Base-by-base conservation (phyloP, 2,888 invertebrate species). In the Neuroscelio doddi region DNA sequence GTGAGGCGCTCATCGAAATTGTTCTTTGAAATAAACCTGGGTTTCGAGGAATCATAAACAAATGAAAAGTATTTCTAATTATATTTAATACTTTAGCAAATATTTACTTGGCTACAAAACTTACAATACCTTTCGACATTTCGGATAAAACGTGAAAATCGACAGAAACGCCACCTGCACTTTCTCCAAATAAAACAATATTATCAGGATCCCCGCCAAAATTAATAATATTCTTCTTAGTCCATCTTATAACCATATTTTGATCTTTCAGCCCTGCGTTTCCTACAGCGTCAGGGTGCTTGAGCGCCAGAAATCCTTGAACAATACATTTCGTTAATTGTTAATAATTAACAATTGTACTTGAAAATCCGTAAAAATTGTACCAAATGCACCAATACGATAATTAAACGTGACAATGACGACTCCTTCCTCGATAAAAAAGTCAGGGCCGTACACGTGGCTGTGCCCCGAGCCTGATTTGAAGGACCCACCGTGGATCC, bases 1-100 rank as follows among this genome's bases (percentile, higher is more conserved):
- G 83, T 0, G 87, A 86, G 0, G 87, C 88, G n/a, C 88, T 88
- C 73, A 88, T 87, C 5, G 87, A 84, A 55, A 89, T 87, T 0
- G 86, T 86, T 80, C 86, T 86, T 61, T 87, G 87, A 58, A 87
- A 89, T 29, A 88, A 75, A 10, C 88, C 88, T 80, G 26, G 0
- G 9, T 45, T 8, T 12, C 9, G 41, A 41, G 16, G 10, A 24
- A n/a, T n/a, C 14, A 17, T 39, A 9, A 39, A 7, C 9, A 49
- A n/a, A 27, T 0, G 42, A 10, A 55, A 45, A 30, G 15, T 15
- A 8, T 32, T 29, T n/a, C n/a, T n/a, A n/a, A 16, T 16, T 16
- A 21, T 12, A 34, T 45, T 16, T 9, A 24, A 38, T 27, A 62
- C 32, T n/a, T n/a, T n/a, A n/a, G n/a, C n/a, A n/a, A n/a, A n/a